Base-by-base conservation (phyloP, 2,888 invertebrate species). In the Stenolophus ochropezus region DNA sequence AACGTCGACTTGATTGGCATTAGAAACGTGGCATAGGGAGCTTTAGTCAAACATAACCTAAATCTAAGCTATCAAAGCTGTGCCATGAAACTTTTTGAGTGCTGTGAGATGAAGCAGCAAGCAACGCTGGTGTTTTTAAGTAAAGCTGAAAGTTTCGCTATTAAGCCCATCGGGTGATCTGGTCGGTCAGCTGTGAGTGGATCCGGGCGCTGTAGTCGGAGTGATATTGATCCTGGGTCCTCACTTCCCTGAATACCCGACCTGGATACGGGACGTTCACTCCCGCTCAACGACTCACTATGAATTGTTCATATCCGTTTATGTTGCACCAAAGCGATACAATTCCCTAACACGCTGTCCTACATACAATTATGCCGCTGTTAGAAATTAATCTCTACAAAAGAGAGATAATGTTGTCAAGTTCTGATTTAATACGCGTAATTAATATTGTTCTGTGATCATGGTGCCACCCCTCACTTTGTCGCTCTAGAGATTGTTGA, bases 201-300 rank as follows among this genome's bases (percentile, higher is more conserved):
- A 14, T 51, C 18, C 33, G 33, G 27, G 51, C 51, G 47, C 51
- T 47, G 79, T 25, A 18, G 23, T 42, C 78, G 56, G 73, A 74
- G 47, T 79, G 79, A 81, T 81, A 81, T 81, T 81, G 81, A 81
- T 81, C 74, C 81, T 81, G 75, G 74, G 81, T 61, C 11, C 33
- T 42, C 27, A 74, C 75, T 81, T 81, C 73, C 81, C 79, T 71
- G 71, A 79, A 79, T 79, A 58, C 23, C 81, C 81, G 81, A 81
- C 81, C 81, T 81, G 81, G 75, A 75, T 81, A 75, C 65, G 81
- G 81, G 75, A 81, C 81, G 75, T 81, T 81, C 75, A 81, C 75
- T 27, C 76, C 76, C 27, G 51, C 8, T 42, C 33, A 42, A 42
- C 33, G 2, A 42, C 11, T 42, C 33, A 42, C n/a, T 47, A 77